A percentile compares a stretch with the other conserved stretches of the same genome.
These are phyloP conservation scores for Gisinianus flammeolus DNA, from an alignment of 2,888 invertebrate species.

Conservation along the genomic window DNA sequence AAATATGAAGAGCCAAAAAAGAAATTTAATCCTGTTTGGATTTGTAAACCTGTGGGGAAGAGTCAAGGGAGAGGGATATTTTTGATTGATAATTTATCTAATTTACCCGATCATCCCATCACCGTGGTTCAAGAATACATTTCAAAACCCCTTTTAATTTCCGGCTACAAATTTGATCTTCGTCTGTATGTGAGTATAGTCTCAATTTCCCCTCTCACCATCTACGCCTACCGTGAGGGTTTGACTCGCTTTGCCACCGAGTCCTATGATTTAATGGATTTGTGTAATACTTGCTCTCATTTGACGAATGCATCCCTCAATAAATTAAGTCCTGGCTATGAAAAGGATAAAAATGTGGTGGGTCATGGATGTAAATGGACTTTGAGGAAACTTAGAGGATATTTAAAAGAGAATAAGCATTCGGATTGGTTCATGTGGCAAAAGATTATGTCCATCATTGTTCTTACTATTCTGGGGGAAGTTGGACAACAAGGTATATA, in stretches of 20 bases:
- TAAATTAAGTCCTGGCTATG: slow-evolving; percentile 82
- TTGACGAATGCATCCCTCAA: slow-evolving; percentile 90
- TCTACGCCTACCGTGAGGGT: slow-evolving; percentile 89
- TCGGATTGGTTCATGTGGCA: slow-evolving; percentile 83
- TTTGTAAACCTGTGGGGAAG: slow-evolving; percentile 84
- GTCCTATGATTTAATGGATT: slow-evolving; percentile 80
- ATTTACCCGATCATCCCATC: slow-evolving; percentile 77
- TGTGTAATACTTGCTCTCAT: slow-evolving; percentile 83
- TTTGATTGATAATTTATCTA: slow-evolving; percentile 74
- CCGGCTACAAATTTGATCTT: slow-evolving; percentile 90
- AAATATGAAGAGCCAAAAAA: background rate
- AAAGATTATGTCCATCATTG: slow-evolving; percentile 75
- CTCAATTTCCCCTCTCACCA: slow-evolving; percentile 81
- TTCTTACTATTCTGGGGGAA: slow-evolving; percentile 73
- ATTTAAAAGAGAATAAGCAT: slow-evolving; percentile 69
- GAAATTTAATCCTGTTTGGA: slow-evolving; percentile 67
- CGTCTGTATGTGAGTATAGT: slow-evolving; percentile 89
- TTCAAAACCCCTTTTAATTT: slow-evolving; percentile 77
- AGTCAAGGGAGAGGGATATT: slow-evolving; percentile 85
- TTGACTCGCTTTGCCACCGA: slow-evolving; percentile 81
- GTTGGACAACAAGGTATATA: slow-evolving; percentile 27
- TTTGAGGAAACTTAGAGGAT: slow-evolving; percentile 75
- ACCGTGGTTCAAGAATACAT: slow-evolving; percentile 82
- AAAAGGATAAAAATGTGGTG: slow-evolving; percentile 80
- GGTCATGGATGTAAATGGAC: slow-evolving; percentile 87